These are phyloP conservation scores for Campoplex nolae DNA, from an alignment of 2,888 invertebrate species.

Conservation along the genomic window DNA sequence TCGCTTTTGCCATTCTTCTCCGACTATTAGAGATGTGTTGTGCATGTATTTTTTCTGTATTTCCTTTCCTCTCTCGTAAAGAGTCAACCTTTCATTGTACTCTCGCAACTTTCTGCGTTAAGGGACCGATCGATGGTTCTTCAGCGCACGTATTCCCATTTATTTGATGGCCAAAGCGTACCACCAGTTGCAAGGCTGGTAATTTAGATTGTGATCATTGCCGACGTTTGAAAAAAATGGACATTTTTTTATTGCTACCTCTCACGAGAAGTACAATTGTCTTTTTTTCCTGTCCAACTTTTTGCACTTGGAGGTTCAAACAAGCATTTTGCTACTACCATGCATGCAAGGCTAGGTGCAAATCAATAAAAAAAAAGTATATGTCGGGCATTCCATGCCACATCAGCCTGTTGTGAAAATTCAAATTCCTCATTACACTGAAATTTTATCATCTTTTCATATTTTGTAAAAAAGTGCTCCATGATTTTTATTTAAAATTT, in stretches of 20 bases:
- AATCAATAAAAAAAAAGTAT: slow-evolving; percentile 2
- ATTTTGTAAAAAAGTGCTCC: too few species aligned
- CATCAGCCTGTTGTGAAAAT: too few species aligned
- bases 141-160: slow-evolving; percentile 75
- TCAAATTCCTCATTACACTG: too few species aligned
- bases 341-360: neutral
- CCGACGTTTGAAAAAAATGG: slow-evolving; percentile 33
- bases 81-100: slow-evolving; percentile 31
- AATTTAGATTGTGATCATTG: slow-evolving; percentile 66
- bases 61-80: slow-evolving; percentile 1
- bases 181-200: slow-evolving; percentile 53
- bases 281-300: slow-evolving; percentile 47
- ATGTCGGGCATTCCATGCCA: too few species aligned
- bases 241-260: slow-evolving; percentile 78
- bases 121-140: slow-evolving; percentile 63
- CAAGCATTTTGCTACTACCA: neutral
- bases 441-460: too few species aligned
- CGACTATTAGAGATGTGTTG: slow-evolving; percentile 18
- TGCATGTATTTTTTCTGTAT: slow-evolving; percentile 9
- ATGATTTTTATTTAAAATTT: too few species aligned
- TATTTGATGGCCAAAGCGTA: slow-evolving; percentile 77
- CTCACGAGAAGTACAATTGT: slow-evolving; percentile 76
- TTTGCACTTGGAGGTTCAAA: slow-evolving; percentile 35
- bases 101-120: slow-evolving; percentile 51
- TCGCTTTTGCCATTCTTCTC: neutral